Base-by-base conservation (phyloP, 1,140 invertebrate genomes). In the Sesamia nonagrioides region DNA sequence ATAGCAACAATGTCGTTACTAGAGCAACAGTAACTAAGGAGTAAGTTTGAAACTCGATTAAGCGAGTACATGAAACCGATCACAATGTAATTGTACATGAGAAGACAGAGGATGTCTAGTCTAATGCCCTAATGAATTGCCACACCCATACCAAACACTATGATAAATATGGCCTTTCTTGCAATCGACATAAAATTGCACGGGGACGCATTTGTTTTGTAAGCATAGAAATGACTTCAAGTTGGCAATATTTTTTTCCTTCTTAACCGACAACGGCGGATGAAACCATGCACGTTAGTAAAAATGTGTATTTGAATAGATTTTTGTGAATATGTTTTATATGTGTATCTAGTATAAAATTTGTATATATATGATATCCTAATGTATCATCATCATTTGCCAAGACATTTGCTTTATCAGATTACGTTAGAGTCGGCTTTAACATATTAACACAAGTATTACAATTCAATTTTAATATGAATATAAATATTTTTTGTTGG, bases 41-140 rank as follows among this genome's bases (percentile, higher is more conserved):
- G 33, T 17, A 63, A 40, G 33, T 63, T 63, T 63, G 35, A 17
- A 63, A 63, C 35, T 63, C n/a, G 35, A 35, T 63, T 40, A 63
- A 15, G 8, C n/a, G 60, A 63, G n/a, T 35, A 63, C 60, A 63
- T 18, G 60, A 37, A 33, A 63, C 17, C 35, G 60, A 63, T 63
- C 33, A 15, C 35, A 37, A 63, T 35, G 9, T 63, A 63, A 63
- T 63, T 40, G 60, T 40, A 11, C n/a, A 37, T 35, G 33, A 3
- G 15, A 40, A 40, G 8, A 63, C 35, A 63, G 40, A 40, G 60
- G 33, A 17, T 21, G 56, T 11, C 33, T 27, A 60, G 56, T 33
- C 21, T 52, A 17, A 8, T 52, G 11, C 50, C 11, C 42, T 54
- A 54, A 21, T 54, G 18, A 54, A 54, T 54, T 54, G 52, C 52